A percentile compares a stretch with the other conserved stretches of the same genome.
Evolutionary conservation across 2,797 vertebrate species (phyloP).

Genomic region (Antrozous pallidus): DNA sequence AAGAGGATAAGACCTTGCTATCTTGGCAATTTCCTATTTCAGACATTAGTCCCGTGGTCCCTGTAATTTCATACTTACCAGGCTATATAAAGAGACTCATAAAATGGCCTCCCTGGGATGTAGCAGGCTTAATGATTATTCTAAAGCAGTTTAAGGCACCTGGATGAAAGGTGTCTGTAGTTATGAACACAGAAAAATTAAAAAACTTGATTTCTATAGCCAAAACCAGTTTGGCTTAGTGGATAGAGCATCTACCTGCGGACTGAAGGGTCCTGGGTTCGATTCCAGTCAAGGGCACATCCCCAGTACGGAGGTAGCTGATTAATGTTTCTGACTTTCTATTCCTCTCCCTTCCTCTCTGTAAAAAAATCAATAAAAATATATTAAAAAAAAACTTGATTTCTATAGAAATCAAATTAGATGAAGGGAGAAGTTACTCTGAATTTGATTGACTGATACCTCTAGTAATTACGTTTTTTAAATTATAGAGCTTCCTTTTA

Average conservation of each 20-base stretch:
- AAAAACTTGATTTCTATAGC: too few species aligned
- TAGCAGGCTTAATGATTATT: conserved; percentile 3
- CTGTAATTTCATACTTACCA: conserved; percentile 37
- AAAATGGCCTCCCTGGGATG: not conserved
- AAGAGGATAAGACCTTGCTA: not conserved
- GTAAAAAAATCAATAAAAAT: too few species aligned
- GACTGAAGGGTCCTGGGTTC: too few species aligned
- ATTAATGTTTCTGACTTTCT: too few species aligned
- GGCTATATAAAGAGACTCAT: conserved; percentile 2
- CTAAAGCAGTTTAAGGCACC: not conserved
- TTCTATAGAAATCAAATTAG: not conserved
- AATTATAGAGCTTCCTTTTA: not conserved
- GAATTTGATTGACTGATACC: not conserved
- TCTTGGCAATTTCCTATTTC: not conserved
- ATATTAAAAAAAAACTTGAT: too few species aligned
- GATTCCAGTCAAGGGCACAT: too few species aligned
- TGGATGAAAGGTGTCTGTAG: not conserved
- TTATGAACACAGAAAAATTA: not conserved
- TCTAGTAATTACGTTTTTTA: conserved; percentile 24
- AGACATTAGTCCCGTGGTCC: not conserved
- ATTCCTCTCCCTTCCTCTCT: too few species aligned
- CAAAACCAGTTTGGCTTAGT: too few species aligned
- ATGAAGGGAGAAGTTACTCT: not conserved
- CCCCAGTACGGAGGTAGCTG: too few species aligned
- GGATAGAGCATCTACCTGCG: too few species aligned